phyloP scores from a whole-genome alignment of 2,797 vertebrate species.

The Centropyge bicolor region DNA sequence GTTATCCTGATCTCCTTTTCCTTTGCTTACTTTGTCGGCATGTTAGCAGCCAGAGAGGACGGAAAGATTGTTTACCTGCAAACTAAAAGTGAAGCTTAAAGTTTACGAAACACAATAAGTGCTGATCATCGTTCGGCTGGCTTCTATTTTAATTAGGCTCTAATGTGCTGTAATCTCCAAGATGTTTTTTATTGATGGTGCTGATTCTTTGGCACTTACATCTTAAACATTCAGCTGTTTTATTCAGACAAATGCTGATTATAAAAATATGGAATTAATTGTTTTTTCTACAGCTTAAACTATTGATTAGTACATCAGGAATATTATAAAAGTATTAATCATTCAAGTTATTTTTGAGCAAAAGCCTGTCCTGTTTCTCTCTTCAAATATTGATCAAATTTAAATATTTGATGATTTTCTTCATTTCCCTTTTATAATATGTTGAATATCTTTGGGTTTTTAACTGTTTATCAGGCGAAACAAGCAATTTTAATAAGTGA shows the following conservation, averaged over 20 bases:
- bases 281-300: too few relatives aligned
- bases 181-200: not conserved
- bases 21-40: conserved; percentile 6
- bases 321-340: too few relatives aligned
- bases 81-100: not conserved
- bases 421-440: not conserved
- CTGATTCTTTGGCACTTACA: not conserved
- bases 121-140: not conserved
- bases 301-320: too few relatives aligned
- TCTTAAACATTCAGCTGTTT: not conserved
- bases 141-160: not conserved
- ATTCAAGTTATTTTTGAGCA: not conserved
- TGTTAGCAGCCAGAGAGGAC: conserved; percentile 59
- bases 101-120: not conserved
- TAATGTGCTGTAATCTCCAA: not conserved
- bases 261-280: too few relatives aligned
- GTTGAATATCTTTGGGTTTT: not conserved
- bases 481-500: not conserved
- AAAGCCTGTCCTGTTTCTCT: accelerated
- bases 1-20: not conserved
- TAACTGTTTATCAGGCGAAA: not conserved
- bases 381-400: not conserved
- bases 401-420: not conserved
- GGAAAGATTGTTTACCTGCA: too few relatives aligned
- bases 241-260: not conserved